These are phyloP conservation scores for Pituophis catenifer DNA, from an alignment of 2,113 vertebrate genomes.

Conservation along the genomic window DNA sequence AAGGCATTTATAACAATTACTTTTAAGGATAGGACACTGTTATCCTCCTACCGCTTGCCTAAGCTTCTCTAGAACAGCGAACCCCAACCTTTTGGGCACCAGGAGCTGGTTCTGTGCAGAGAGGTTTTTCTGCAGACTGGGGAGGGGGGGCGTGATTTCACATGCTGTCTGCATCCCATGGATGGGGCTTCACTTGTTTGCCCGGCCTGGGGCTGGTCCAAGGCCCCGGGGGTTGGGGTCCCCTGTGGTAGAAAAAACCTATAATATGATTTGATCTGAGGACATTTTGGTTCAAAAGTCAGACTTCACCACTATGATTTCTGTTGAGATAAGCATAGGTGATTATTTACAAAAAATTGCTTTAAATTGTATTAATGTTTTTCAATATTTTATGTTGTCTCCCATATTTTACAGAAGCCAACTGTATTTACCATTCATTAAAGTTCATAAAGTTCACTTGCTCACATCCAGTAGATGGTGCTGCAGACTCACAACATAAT, in stretches of 20 bases:
- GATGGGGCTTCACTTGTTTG: too few species aligned
- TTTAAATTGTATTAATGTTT: background rate
- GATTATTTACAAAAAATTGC: background rate
- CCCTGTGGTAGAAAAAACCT: background rate
- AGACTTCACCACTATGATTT: background rate
- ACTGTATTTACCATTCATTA: background rate
- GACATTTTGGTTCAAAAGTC: background rate
- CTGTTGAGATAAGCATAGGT: too few species aligned
- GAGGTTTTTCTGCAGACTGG: too few species aligned
- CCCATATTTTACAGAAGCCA: accelerated
- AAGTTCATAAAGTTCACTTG: background rate
- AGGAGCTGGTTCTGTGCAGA: too few species aligned
- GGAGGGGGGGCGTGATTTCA: too few species aligned
- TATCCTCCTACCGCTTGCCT: background rate
- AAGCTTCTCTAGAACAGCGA: background rate
- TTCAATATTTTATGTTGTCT: background rate
- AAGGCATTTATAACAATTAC: background rate
- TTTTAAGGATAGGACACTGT: background rate
- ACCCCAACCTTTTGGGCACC: too few species aligned
- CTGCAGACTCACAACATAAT: background rate
- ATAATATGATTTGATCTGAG: background rate
- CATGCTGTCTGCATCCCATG: too few species aligned
- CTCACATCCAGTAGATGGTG: conserved; percentile 49
- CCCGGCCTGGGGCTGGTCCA: too few species aligned
- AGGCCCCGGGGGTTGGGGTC: too few species aligned